Conservation (phyloP, 2,888 invertebrate genomes). For the Amphiduros pacificus region DNA sequence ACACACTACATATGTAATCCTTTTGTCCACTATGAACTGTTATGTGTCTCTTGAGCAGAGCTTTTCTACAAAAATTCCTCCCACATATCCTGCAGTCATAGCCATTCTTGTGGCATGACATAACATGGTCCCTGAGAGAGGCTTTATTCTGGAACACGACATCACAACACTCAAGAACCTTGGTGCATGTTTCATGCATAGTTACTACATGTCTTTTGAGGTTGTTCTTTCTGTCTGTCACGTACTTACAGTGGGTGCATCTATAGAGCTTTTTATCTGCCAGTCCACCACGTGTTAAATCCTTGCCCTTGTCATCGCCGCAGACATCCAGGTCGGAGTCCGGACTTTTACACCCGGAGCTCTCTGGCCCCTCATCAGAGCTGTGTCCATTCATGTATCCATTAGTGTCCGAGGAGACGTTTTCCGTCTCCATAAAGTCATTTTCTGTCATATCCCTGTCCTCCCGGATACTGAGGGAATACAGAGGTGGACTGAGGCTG, state of each 20-base stretch:
- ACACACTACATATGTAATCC: not conserved
- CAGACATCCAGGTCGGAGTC: not conserved
- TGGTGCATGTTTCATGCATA: conserved; percentile 2
- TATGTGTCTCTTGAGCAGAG: conserved; percentile 3
- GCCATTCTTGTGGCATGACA: not conserved
- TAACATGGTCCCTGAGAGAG: conserved; percentile 3
- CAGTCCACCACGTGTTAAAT: not conserved
- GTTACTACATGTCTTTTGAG: conserved; percentile 4
- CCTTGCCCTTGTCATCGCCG: not conserved
- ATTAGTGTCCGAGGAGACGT: too few relatives aligned
- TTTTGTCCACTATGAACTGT: conserved; percentile 2
- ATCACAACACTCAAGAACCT: conserved; percentile 7
- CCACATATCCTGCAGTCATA: conserved; percentile 2
- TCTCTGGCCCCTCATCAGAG: too few relatives aligned
- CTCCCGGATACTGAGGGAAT: too few relatives aligned
- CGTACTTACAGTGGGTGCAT: not conserved
- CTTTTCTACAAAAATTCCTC: conserved; percentile 7
- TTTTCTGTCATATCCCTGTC: too few relatives aligned
- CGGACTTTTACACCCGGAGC: too few relatives aligned
- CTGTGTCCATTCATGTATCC: too few relatives aligned
- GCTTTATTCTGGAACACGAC: conserved; percentile 3
- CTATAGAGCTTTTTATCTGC: conserved; percentile 2
- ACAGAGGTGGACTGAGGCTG: too few relatives aligned
- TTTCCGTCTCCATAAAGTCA: too few relatives aligned
- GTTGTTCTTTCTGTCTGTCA: conserved; percentile 7